Evolutionary conservation across 2,888 invertebrate species (phyloP), one percentile per base, ranked within the genome.

Genomic region (Diaphora mendica): DNA sequence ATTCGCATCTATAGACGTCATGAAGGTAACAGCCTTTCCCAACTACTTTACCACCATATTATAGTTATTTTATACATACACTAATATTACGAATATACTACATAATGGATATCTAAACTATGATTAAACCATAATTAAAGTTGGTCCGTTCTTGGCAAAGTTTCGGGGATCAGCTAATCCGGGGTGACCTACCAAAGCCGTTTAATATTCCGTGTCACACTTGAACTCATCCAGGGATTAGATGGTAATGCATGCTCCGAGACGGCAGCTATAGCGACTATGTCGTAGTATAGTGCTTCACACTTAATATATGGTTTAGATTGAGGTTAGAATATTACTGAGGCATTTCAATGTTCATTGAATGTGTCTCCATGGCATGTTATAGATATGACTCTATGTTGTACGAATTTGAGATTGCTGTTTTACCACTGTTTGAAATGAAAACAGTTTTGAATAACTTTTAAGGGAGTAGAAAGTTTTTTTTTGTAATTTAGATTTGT

Each of bases 141-240:
- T 91, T 91, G 74, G 87, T 81, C 81, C 85, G 83, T 82, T 87
- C 87, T 89, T 89, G 88, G 85, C 87, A 88, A 90, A 92, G 90
- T 93, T 92, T 88, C 72, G 83, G 83, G 87, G 88, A 87, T 87
- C 89, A 87, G 83, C 86, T 91, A 92, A 93, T 91, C 92, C 88
- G 72, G 89, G 89, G 88, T 91, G 92, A 91, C 91, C 92, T 91
- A 88, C 85, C 82, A 83, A 89, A 87, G 88, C 90, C 88, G 90
- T 88, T 93, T 93, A 92, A 92, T 93, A 93, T 93, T 93, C 92
- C 86, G 86, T 88, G 91, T 92, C 92, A 93, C 92, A 92, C 91
- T 92, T 89, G 88, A 89, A 90, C 87, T 91, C 87, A 90, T 88
- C 88, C 89, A 75, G 70, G 91, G 93, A 92, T 93, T 92, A 93